Conservation (phyloP, 1,140 invertebrate species). For the Macrostomum lignano region DNA sequence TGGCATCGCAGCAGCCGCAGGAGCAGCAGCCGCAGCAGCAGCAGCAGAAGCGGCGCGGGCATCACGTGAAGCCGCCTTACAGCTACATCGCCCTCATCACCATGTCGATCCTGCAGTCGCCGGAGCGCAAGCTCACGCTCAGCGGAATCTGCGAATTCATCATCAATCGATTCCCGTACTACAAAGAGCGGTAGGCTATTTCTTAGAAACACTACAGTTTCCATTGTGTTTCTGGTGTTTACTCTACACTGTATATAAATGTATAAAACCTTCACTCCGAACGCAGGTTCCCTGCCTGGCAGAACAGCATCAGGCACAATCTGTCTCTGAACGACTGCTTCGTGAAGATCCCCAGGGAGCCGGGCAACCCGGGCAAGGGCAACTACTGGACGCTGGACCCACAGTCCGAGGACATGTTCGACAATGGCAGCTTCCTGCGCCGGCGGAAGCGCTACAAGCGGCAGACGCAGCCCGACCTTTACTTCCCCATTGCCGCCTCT, state of each 20-base stretch:
- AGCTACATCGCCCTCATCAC: constrained; percentile 90
- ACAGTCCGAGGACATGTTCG: constrained; percentile 88
- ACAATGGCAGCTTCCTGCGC: constrained; percentile 81
- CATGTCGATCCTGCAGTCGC: constrained; percentile 87
- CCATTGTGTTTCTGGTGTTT: too few species aligned
- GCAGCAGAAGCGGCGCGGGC: neutral
- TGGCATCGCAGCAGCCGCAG: too few species aligned
- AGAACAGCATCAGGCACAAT: constrained; percentile 81
- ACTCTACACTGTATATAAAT: too few species aligned
- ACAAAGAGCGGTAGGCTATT: too few species aligned
- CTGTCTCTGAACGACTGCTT: constrained; percentile 92
- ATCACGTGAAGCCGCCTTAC: constrained; percentile 60
- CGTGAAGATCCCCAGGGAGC: constrained; percentile 84
- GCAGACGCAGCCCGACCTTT: constrained; percentile 29
- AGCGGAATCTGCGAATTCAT: constrained; percentile 97
- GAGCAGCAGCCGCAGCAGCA: too few species aligned
- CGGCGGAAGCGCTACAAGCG: constrained; percentile 76
- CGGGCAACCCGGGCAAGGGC: constrained; percentile 87
- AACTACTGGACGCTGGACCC: constrained; percentile 98
- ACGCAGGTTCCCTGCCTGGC: constrained; percentile 29
- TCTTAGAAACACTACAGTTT: too few species aligned
- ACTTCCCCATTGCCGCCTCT: too few species aligned
- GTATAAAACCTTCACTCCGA: too few species aligned
- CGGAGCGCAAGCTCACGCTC: constrained; percentile 71
- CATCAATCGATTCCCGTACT: constrained; percentile 62